Base-by-base conservation (phyloP, 1,140 invertebrate species). In the Cydia splendana region DNA sequence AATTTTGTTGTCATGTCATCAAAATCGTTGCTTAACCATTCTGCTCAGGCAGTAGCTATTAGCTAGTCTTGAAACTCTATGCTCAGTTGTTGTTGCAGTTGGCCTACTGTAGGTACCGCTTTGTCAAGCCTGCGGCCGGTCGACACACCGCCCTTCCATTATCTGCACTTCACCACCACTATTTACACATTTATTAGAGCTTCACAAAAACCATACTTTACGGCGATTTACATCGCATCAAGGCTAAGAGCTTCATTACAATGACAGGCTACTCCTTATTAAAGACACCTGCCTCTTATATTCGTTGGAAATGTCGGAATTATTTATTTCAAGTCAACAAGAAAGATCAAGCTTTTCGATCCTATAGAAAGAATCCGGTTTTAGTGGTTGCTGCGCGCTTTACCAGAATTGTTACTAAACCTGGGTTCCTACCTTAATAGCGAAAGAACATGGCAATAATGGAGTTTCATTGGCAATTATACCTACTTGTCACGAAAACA, bases 131-230 rank as follows among this genome's bases (percentile, higher is more conserved):
- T 4, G 67, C 34, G 67, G 30, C 67, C 30, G 67, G 67, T 45
- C 38, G 67, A 15, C 67, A 71, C 67, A 71, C 67, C 67, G 67
- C 67, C 67, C 67, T 71, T 71, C 67, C 67, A 71, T 71, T 71
- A 71, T 71, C 67, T 38, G 67, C 67, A 71, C 67, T 71, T 71
- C 67, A 45, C 67, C 67, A 71, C 67, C 34, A 71, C 67, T 71
- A 71, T 71, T 71, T 71, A 71, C 67, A 71, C 67, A 71, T 71
- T 71, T 71, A 71, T 71, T 71, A 71, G 67, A 71, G 34, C 34
- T 71, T 71, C 67, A 71, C 67, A 71, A 38, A 71, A 71, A 71
- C 67, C 67, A 71, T 71, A 71, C 67, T 71, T 71, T 71, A 71
- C 67, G 34, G 34, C 67, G 67, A 71, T 71, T 71, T 71, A 71